Conservation (phyloP, 2,888 invertebrate species). For the Nemotelus nigrinus region DNA sequence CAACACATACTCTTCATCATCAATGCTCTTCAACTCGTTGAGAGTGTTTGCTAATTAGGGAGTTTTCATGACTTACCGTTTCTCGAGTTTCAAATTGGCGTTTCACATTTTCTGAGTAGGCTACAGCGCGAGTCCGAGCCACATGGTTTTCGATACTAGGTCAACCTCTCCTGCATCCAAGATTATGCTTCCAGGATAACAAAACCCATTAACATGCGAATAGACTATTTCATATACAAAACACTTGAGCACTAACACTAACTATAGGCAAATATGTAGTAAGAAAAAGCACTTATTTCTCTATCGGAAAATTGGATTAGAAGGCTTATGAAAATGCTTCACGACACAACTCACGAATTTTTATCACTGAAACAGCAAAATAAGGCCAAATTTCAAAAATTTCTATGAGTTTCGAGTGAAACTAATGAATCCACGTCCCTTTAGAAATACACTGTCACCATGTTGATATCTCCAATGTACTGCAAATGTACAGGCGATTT, state of each 20-base stretch:
- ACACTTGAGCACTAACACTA: constrained; percentile 25
- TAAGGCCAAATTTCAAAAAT: constrained; percentile 23
- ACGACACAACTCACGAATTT: constrained; percentile 7
- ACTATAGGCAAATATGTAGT: constrained; percentile 18
- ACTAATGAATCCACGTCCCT: constrained; percentile 8
- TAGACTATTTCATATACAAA: constrained; percentile 1
- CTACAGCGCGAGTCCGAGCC: constrained; percentile 24
- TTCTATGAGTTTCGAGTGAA: not conserved
- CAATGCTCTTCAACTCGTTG: too few species aligned
- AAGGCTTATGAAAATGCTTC: constrained; percentile 24
- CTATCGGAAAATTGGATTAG: constrained; percentile 16
- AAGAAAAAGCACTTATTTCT: constrained; percentile 29
- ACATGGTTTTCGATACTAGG: constrained; percentile 33
- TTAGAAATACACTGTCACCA: constrained; percentile 45
- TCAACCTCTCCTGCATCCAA: constrained; percentile 38
- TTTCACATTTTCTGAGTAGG: too few species aligned
- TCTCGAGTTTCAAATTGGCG: too few species aligned
- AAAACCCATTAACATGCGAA: not conserved
- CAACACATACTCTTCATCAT: too few species aligned
- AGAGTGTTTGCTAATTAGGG: too few species aligned
- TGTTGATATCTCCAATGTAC: not conserved
- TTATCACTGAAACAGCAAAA: constrained; percentile 4
- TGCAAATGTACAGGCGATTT: constrained; percentile 1
- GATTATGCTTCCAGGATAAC: constrained; percentile 9
- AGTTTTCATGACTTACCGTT: too few species aligned